Evolutionary conservation across 1,140 invertebrate genomes (phyloP), one percentile per base, ranked within the genome.

Genomic region (Drosophila bocki): DNA sequence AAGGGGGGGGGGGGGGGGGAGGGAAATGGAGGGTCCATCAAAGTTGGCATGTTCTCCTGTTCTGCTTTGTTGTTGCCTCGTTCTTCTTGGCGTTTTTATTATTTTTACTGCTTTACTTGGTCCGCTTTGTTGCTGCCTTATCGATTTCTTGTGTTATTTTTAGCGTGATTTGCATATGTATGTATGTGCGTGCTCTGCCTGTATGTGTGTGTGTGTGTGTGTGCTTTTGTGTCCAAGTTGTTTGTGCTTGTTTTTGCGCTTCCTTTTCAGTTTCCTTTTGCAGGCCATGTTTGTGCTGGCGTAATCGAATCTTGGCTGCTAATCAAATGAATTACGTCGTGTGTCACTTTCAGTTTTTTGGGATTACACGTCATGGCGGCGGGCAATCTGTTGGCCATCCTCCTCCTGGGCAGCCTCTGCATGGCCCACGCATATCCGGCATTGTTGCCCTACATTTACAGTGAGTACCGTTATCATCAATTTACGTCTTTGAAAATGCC

Each of bases 71-170:
- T 63, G 59, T 59, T 71, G 48, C 64, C 80, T 45, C 51, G 35
- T 39, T 56, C 61, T 68, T 71, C 75, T 61, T 69, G 59, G 32
- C 47, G 58, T 60, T 85, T 29, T 65, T 68, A 69, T 77, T 80
- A 57, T 61, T 67, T 61, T 83, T 78, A 69, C 75, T 88, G 84
- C 77, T 68, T 77, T 78, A 67, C 72, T 75, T 53, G 47, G 42
- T 35, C 51, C 37, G 45, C 70, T 32, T 68, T 77, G 74, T 76
- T 77, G 62, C 60, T 78, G 69, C 69, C 82, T 87, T 90, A 88
- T 88, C 85, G 85, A 88, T 88, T 88, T 88, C 85, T 84, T 79
- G 85, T 78, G 81, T 88, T 88, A 88, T 88, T 85, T 88, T 88
- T 88, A 88, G 85, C 70, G 68, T 71, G 80, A 90, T 88, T 86